Evolutionary conservation across 1,140 invertebrate species (phyloP).

Genomic region (Penaeus japonicus): DNA sequence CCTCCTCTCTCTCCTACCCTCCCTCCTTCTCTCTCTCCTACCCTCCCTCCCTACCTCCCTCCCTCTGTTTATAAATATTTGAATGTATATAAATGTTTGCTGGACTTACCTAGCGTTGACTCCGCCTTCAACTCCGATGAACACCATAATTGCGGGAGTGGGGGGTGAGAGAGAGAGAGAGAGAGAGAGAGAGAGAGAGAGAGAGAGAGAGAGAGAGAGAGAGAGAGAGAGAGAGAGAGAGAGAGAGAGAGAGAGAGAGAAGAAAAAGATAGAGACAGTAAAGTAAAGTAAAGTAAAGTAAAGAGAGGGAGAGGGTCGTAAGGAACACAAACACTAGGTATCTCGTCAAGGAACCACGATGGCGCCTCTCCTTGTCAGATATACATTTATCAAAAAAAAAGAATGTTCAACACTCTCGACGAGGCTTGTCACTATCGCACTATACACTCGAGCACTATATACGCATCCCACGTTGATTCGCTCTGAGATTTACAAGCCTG

Average conservation of each 20-base stretch:
- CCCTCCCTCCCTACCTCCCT: background rate
- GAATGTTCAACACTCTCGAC: too few species aligned
- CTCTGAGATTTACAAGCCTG: too few species aligned
- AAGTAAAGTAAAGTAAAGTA: background rate
- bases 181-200: slow-evolving; percentile 11
- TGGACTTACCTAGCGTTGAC: background rate
- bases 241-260: background rate
- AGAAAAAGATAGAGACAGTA: background rate
- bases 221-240: background rate
- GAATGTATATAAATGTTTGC: background rate
- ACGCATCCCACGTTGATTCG: too few species aligned
- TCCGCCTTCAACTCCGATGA: too few species aligned
- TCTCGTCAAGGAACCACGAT: too few species aligned
- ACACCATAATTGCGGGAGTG: too few species aligned
- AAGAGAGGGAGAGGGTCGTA: background rate
- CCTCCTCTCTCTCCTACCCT: background rate
- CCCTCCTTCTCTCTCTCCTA: background rate
- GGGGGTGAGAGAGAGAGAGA: slow-evolving; percentile 24
- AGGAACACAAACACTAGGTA: too few species aligned
- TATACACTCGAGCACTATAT: too few species aligned
- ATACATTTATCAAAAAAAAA: too few species aligned
- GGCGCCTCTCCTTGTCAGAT: too few species aligned
- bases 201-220: background rate
- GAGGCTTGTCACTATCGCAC: too few species aligned
- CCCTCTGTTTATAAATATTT: background rate